phyloP scores from a whole-genome alignment of 2,888 invertebrate genomes.

The Vanessa cardui region DNA sequence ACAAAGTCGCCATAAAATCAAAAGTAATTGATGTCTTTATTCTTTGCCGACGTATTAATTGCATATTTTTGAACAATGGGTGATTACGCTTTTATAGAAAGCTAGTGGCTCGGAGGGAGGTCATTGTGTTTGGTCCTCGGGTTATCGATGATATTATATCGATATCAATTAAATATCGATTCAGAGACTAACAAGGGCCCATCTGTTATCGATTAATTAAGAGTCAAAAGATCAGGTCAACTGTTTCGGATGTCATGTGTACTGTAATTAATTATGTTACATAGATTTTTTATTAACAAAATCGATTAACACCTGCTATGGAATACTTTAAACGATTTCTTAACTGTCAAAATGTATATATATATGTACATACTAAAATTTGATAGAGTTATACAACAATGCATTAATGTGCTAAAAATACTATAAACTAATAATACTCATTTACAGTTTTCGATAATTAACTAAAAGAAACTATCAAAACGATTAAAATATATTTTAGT shows the following conservation, averaged over 20 bases:
- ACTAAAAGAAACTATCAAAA: too few relatives aligned
- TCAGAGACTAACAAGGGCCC: constrained; percentile 74
- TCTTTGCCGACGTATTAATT: constrained; percentile 53
- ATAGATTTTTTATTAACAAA: constrained; percentile 11
- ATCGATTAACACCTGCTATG: constrained; percentile 18
- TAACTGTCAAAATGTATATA: neutral
- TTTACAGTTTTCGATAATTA: too few relatives aligned
- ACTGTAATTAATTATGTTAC: constrained; percentile 30
- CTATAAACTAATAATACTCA: too few relatives aligned
- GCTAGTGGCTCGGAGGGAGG: constrained; percentile 67
- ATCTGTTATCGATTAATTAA: constrained; percentile 81
- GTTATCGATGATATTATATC: constrained; percentile 54
- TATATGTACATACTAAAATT: neutral
- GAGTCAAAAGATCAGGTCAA: constrained; percentile 51
- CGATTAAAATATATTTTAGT: too few relatives aligned
- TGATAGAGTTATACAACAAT: neutral
- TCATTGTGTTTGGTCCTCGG: constrained; percentile 71
- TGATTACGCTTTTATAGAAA: constrained; percentile 78
- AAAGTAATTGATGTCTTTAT: constrained; percentile 35
- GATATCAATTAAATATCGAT: constrained; percentile 76
- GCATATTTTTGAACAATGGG: constrained; percentile 77
- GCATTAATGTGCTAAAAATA: too few relatives aligned
- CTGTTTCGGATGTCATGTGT: constrained; percentile 47
- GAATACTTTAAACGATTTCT: neutral
- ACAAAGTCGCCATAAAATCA: constrained; percentile 29